Evolutionary conservation across 1,140 invertebrate species (phyloP), one percentile per base, ranked within the genome.

Genomic region (Drosophila grimshawi): DNA sequence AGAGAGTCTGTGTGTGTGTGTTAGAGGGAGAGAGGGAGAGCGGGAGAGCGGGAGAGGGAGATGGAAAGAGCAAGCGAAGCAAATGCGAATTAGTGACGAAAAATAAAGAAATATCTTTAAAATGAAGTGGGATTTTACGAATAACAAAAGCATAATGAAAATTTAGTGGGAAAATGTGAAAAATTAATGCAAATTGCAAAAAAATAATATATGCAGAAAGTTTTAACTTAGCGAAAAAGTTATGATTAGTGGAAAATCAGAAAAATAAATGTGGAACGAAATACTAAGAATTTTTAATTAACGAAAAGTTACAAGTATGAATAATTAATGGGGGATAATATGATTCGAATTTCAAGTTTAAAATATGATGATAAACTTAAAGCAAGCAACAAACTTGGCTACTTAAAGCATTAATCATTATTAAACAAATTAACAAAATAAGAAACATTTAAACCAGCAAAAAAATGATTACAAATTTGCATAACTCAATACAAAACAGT

Each of bases 1-100:
- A 27, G 52, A 53, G 66, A 53, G 67, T 41, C 5, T 37, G 45
- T 6, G 69, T 49, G 32, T 39, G 19, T 19, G 19, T 19, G 19
- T 19, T 19, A 52, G 48, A 33, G 8, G 7, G 11, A 39, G 29
- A 32, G 61, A 10, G 64, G 52, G 7, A 27, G 41, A 55, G n/a
- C n/a, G n/a, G n/a, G n/a, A n/a, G n/a, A n/a, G n/a, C n/a, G 64
- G 35, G 49, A 29, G 46, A 8, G 27, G 37, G 66, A 19, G 53
- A 68, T 29, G 55, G 70, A 45, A 8, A 37, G 46, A 37, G 29
- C 35, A 57, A 39, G 46, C 32, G 32, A 43, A 57, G 39, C 29
- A 55, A 53, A 69, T 69, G 46, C 41, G 52, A 65, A 55, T 43
- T 27, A 41, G 68, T 72, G 61, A 72, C 61, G 61, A 66, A 71